These are phyloP conservation scores for Drosophila pectinifera DNA, from an alignment of 1,140 invertebrate genomes.

Conservation along the genomic window DNA sequence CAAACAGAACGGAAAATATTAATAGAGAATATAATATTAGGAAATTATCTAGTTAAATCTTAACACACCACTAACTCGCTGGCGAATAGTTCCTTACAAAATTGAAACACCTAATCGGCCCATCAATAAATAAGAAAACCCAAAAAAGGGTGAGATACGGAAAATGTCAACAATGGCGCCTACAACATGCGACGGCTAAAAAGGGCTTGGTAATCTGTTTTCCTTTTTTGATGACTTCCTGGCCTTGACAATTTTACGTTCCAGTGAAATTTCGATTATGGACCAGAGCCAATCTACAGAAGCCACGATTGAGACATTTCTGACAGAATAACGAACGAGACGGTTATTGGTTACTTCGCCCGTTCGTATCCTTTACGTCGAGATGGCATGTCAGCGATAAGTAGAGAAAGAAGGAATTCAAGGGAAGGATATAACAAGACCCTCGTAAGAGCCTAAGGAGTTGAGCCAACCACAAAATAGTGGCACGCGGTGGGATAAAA, in stretches of 20 bases:
- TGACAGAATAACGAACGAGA: constrained; percentile 67
- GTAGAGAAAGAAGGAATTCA: constrained; percentile 8
- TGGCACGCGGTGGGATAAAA: constrained; percentile 59
- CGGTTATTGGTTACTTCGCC: constrained; percentile 63
- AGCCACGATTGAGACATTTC: constrained; percentile 77
- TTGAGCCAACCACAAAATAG: constrained; percentile 74
- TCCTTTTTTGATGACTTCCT: constrained; percentile 15
- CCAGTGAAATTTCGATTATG: constrained; percentile 78
- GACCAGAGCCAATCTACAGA: constrained; percentile 71
- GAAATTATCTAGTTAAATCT: neutral
- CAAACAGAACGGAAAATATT: too few species aligned
- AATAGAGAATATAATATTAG: neutral
- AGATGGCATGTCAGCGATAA: constrained; percentile 69
- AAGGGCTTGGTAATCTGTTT: constrained; percentile 41
- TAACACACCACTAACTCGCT: neutral
- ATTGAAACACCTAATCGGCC: constrained; percentile 44
- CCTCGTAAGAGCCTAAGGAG: constrained; percentile 54
- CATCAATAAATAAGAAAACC: constrained; percentile 40
- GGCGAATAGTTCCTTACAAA: neutral
- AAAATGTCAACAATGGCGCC: constrained; percentile 61
- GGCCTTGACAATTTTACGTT: constrained; percentile 71
- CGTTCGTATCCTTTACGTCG: constrained; percentile 49
- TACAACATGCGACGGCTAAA: constrained; percentile 38
- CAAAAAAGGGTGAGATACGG: constrained; percentile 28
- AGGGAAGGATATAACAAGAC: constrained; percentile 62